Evolutionary conservation across 53 echinoderm and acorn worm species (phyloP), one percentile per base, ranked within the genome.

Genomic region (Apostichopus leukothele): DNA sequence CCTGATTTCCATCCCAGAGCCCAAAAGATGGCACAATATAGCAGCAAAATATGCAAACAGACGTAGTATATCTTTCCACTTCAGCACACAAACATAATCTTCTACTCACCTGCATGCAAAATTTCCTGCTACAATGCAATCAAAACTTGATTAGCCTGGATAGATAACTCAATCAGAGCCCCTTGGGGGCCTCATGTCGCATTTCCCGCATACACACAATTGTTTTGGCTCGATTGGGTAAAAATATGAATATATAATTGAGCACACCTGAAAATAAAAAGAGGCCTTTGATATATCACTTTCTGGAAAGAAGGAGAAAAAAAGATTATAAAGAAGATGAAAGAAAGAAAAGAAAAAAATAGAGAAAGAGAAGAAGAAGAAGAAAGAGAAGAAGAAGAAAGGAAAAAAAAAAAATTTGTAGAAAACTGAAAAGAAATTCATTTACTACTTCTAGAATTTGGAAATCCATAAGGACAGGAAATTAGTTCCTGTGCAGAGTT

Each of bases 221-320:
- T 87, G 88, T 87, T 87, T 87, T 74, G 21, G 88, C 88, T 75
- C 88, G 88, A 75, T 87, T 75, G 74, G 88, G 20, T 87, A 54
- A 85, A 87, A 87, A 87, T 87, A 87, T 87, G 88, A 87, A 87
- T 87, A 75, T 53, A 74, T 87, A 87, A 87, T 87, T 87, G 88
- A 85, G 85, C 86, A 67, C 86, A 86, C 86, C 86, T 86, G 86
- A 86, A 86, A 86, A 67, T 67, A 86, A 86, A 86, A 86, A 86
- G 71, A 66, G 86, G 86, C 86, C 86, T 86, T 61, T 50, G 54
- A 54, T 81, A 81, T 81, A 68, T 68, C 19, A 68, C 68, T 18
- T 18, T 19, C 20, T 16, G n/a, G n/a, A 19, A 63, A 71, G 71
- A 16, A 71, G 20, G 1, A 71, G 3, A 50, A 52, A 27, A 19